These are phyloP conservation scores for Yponomeuta sedellus DNA, from an alignment of 2,888 invertebrate species.

Conservation along the genomic window DNA sequence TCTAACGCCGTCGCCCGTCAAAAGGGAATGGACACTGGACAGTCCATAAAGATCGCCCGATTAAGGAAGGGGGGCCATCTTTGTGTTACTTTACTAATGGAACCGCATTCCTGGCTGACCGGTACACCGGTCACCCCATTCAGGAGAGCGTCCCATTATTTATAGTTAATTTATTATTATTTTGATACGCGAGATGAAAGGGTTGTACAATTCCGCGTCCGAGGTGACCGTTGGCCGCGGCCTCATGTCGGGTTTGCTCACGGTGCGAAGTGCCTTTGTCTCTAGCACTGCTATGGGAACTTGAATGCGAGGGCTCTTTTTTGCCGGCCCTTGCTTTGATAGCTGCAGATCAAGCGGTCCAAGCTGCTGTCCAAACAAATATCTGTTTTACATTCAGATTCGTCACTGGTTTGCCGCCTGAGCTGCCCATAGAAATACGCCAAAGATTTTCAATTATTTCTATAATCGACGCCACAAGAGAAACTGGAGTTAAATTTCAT, in stretches of 20 bases:
- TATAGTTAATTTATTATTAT: constrained; percentile 74
- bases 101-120: constrained; percentile 67
- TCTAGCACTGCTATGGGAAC: constrained; percentile 44
- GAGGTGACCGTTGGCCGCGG: constrained; percentile 46
- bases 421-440: no score
- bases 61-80: constrained; percentile 43
- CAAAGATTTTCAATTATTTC: no score
- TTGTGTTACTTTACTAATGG: constrained; percentile 69
- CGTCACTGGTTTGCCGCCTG: no score
- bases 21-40: constrained; percentile 60
- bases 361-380: background rate
- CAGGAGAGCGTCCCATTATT: constrained; percentile 51
- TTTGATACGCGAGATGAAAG: constrained; percentile 71
- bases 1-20: constrained; percentile 56
- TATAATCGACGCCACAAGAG: no score
- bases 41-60: constrained; percentile 69
- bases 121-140: constrained; percentile 50
- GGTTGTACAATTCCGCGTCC: constrained; percentile 64
- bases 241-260: constrained; percentile 19
- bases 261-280: constrained; percentile 34
- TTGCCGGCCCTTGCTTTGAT: background rate
- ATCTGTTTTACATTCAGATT: background rate
- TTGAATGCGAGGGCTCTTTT: constrained; percentile 24
- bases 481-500: no score
- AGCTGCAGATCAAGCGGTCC: background rate